Evolutionary conservation across 2,797 vertebrate genomes (phyloP).

Genomic region (Lophius americanus): DNA sequence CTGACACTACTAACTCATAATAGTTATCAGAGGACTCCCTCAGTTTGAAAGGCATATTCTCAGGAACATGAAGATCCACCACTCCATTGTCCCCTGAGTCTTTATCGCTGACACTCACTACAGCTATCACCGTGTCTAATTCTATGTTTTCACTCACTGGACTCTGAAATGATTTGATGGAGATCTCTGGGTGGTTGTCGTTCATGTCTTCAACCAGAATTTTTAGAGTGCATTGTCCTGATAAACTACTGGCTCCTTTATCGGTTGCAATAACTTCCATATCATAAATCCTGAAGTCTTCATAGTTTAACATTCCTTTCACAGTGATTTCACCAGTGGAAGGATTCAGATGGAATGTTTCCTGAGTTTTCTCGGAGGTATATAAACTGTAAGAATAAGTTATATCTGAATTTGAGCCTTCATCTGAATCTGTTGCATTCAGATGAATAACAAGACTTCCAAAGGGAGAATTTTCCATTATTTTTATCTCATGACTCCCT

Average conservation of each 20-base stretch:
- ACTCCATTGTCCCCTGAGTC: constrained; percentile 79
- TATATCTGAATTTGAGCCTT: constrained; percentile 54
- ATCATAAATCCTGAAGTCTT: constrained; percentile 82
- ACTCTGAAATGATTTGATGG: constrained; percentile 71
- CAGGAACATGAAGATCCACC: constrained; percentile 69
- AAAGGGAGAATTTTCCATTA: constrained; percentile 76
- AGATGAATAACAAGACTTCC: constrained; percentile 79
- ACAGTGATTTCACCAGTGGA: constrained; percentile 81
- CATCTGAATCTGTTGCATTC: constrained; percentile 78
- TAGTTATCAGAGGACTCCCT: constrained; percentile 76
- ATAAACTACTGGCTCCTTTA: constrained; percentile 70
- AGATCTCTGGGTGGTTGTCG: constrained; percentile 80
- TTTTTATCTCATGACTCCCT: constrained; percentile 64
- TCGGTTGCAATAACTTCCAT: constrained; percentile 81
- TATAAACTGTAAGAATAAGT: constrained; percentile 59
- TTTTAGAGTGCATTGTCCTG: constrained; percentile 57
- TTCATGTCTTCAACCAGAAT: constrained; percentile 73
- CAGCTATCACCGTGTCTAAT: constrained; percentile 76
- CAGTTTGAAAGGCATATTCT: constrained; percentile 74
- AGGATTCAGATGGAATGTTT: constrained; percentile 67
- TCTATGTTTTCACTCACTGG: constrained; percentile 64
- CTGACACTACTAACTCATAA: constrained; percentile 76
- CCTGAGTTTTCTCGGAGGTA: constrained; percentile 76
- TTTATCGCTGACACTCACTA: constrained; percentile 77
- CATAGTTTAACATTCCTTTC: constrained; percentile 83